Conservation (phyloP, 2,888 invertebrate species). For the Platerodrilus igneus region DNA sequence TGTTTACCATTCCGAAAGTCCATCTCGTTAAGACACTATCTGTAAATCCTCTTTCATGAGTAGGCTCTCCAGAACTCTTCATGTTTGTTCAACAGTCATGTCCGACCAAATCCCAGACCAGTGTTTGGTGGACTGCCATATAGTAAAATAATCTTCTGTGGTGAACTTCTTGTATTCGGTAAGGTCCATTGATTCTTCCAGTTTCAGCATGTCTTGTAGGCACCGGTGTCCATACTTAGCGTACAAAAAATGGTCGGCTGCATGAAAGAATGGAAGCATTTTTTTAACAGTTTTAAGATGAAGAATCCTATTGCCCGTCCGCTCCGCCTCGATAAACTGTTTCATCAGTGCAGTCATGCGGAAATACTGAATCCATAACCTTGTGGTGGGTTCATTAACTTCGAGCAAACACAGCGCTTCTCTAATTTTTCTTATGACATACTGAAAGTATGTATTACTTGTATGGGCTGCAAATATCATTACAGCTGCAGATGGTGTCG, state of each 20-base stretch:
- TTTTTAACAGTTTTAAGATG: too few relatives aligned
- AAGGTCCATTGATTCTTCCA: too few relatives aligned
- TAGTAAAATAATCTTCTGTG: slow-evolving; percentile 19
- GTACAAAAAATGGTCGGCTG: slow-evolving; percentile 38
- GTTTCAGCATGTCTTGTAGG: slow-evolving; percentile 39
- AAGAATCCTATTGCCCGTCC: slow-evolving; percentile 2
- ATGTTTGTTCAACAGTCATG: slow-evolving; percentile 32
- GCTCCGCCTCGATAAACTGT: slow-evolving; percentile 6
- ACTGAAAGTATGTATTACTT: too few relatives aligned
- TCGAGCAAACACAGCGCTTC: too few relatives aligned
- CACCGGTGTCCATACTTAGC: slow-evolving; percentile 37
- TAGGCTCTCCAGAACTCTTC: slow-evolving; percentile 23
- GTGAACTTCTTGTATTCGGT: too few relatives aligned
- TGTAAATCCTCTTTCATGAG: slow-evolving; percentile 25
- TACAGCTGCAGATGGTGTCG: too few relatives aligned
- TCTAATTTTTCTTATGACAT: too few relatives aligned
- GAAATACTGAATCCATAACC: slow-evolving; percentile 8
- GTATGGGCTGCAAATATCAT: too few relatives aligned
- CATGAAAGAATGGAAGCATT: too few relatives aligned
- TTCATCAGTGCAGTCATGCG: slow-evolving; percentile 1
- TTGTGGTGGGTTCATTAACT: slow-evolving; percentile 5
- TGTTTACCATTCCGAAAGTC: slow-evolving; percentile 15
- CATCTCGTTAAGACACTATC: slow-evolving; percentile 26
- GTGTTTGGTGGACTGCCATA: slow-evolving; percentile 23
- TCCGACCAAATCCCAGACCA: slow-evolving; percentile 31